Base-by-base conservation (phyloP, 2,797 vertebrate species). In the Rhinella marina region DNA sequence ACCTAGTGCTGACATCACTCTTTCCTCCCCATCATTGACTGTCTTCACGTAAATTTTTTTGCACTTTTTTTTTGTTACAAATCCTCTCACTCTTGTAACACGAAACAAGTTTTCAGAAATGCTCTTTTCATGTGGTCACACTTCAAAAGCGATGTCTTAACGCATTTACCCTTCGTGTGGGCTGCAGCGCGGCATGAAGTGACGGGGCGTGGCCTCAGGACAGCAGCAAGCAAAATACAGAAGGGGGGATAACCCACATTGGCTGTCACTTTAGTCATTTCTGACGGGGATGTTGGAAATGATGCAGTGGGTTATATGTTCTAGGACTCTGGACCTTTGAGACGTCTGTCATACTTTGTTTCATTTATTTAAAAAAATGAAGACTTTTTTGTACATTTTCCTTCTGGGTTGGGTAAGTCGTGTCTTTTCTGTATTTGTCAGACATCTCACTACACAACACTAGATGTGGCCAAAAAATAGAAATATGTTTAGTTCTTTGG, bases 381-480 rank as follows among this genome's bases (percentile, higher is more conserved):
- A 73, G 82, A 75, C 2, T 5, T 21, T 81, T 48, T 29, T 50
- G 19, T 56, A 27, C 56, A 11, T 88, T 23, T 75, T 88, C 52
- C 75, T 88, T n/a, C 76, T 88, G 50, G 70, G 29, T 41, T 75
- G 64, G 87, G 87, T 88, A 75, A 88, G 87, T 72, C 11, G 21
- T 23, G 0, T 4, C 54, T 79, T 68, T 77, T 78, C 27, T 16
- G 14, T 7, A 2, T 27, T 78, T 16, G 19, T 56, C 4, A 78
- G 25, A 17, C 16, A 27, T 10, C 16, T 19, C 17, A 32, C 7
- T 41, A 41, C 16, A 32, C 16, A 32, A 32, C 2, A 21, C 19
- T 72, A 72, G 17, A 41, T 0, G 7, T 41, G 41, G 41, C 41
- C 0, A 32, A 16, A 70, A 27, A 70, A 25, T 21, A 21, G 9